A percentile compares a stretch with the other conserved stretches of the same genome.
Evolutionary conservation across 1,140 invertebrate genomes (phyloP).

Genomic region (Chymomyza costata): DNA sequence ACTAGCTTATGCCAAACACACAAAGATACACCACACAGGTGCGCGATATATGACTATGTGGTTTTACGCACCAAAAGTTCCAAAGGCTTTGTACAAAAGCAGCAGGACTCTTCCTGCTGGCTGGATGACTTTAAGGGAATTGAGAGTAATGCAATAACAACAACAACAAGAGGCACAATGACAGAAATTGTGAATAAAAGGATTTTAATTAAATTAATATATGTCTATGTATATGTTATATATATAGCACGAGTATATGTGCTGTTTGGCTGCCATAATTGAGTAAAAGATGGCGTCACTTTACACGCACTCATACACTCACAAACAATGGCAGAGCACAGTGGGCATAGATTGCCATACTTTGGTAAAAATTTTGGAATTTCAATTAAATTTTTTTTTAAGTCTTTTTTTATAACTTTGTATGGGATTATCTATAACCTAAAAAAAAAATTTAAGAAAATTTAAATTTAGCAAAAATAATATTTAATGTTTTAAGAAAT

Average conservation of each 20-base stretch:
- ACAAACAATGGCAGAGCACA: conserved; percentile 9
- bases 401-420: no score
- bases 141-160: neutral
- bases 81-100: neutral
- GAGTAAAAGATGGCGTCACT: conserved; percentile 65
- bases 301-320: conserved; percentile 33
- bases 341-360: no score
- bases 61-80: no score
- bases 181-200: conserved; percentile 46
- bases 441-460: no score
- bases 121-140: conserved; percentile 23
- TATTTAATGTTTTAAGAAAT: no score
- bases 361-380: no score
- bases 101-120: conserved; percentile 2
- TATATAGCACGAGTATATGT: no score
- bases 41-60: no score
- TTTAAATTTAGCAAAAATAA: no score
- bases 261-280: conserved; percentile 55
- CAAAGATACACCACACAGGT: no score
- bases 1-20: neutral
- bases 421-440: no score
- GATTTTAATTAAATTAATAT: conserved; percentile 73
- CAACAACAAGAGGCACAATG: neutral
- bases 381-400: no score
- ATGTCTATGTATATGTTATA: conserved; percentile 9